Conservation (phyloP, 1,140 invertebrate genomes). For the Drosophila kurseongensis region DNA sequence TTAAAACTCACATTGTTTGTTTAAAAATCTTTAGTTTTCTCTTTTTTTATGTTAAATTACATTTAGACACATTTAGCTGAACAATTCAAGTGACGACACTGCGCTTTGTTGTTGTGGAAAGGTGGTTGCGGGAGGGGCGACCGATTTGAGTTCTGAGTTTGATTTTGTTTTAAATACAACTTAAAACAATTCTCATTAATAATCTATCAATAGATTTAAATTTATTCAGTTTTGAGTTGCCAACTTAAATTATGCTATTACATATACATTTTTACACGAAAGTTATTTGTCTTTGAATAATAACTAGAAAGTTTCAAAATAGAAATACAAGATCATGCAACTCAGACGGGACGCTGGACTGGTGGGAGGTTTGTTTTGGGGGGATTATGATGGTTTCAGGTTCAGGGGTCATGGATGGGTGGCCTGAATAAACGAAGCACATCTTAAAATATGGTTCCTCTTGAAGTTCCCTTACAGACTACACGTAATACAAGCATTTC, state of each 20-base stretch:
- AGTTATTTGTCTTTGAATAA: constrained; percentile 82
- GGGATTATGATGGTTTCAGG: background rate
- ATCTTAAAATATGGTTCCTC: constrained; percentile 50
- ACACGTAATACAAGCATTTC: constrained; percentile 52
- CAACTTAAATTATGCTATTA: constrained; percentile 83
- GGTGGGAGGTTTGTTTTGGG: background rate
- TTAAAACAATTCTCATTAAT: constrained; percentile 63
- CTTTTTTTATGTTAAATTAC: constrained; percentile 74
- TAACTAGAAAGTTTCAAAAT: constrained; percentile 68
- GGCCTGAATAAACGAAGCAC: constrained; percentile 45
- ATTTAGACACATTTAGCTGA: constrained; percentile 81
- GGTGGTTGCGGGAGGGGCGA: constrained; percentile 9
- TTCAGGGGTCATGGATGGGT: constrained; percentile 39
- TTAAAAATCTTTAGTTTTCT: constrained; percentile 77
- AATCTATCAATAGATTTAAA: constrained; percentile 58
- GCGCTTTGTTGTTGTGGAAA: constrained; percentile 26
- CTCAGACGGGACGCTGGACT: constrained; percentile 21
- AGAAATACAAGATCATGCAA: constrained; percentile 38
- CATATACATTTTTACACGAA: constrained; percentile 76
- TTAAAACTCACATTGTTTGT: constrained; percentile 76
- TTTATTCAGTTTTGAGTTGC: constrained; percentile 68
- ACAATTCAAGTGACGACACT: constrained; percentile 68
- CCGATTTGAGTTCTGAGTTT: constrained; percentile 28
- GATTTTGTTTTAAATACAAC: constrained; percentile 61
- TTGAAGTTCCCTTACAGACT: constrained; percentile 60